Evolutionary conservation across 2,888 invertebrate genomes (phyloP).

Genomic region (Thecophora atra): DNA sequence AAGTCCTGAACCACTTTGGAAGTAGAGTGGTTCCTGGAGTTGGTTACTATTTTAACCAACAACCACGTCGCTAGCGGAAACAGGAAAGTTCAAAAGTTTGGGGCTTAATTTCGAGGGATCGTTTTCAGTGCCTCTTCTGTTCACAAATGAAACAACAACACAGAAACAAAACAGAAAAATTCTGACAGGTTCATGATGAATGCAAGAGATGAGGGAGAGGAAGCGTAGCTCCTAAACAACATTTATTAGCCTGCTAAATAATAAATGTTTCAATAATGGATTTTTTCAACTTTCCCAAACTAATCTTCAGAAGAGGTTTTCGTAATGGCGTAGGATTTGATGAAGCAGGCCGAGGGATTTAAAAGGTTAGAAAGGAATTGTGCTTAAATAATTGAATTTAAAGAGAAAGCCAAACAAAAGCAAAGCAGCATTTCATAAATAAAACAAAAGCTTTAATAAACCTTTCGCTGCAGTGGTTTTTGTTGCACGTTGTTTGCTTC

Average conservation of each 20-base stretch:
- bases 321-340: no score
- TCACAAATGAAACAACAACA: no score
- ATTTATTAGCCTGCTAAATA: no score
- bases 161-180: no score
- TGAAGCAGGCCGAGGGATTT: no score
- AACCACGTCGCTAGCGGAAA: background rate
- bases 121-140: background rate
- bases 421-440: background rate
- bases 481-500: no score
- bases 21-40: background rate
- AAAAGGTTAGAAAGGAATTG: no score
- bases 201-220: background rate
- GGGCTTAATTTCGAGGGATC: conserved; percentile 18
- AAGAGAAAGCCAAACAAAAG: background rate
- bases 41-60: background rate
- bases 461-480: no score
- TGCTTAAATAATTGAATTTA: background rate
- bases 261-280: background rate
- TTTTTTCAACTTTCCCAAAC: background rate
- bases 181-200: background rate
- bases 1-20: background rate
- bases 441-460: no score
- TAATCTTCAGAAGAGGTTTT: background rate
- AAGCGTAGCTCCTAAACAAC: no score
- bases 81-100: conserved; percentile 7